Conservation (phyloP, 2,888 invertebrate genomes). For the Synergus japonicus region DNA sequence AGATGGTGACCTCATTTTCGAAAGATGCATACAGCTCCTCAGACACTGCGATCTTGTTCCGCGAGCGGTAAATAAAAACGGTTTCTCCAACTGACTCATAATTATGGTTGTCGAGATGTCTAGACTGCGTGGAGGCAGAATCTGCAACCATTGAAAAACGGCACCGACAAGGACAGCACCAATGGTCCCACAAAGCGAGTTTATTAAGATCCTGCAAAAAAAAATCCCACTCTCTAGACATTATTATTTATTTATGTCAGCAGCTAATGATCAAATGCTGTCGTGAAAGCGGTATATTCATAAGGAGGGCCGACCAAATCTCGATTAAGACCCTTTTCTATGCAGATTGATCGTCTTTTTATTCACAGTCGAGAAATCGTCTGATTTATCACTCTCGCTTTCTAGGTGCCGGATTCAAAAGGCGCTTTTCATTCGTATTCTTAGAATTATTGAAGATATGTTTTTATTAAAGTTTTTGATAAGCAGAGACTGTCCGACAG, state of each 20-base stretch:
- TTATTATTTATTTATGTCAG: constrained; percentile 26
- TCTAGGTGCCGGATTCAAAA: not conserved
- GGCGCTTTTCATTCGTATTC: not conserved
- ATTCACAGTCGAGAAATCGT: constrained; percentile 9
- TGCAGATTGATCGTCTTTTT: not conserved
- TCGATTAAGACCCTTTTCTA: not conserved
- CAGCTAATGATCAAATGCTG: constrained; percentile 14
- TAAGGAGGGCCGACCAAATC: constrained; percentile 1
- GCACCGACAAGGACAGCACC: constrained; percentile 1
- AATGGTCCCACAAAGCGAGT: constrained; percentile 3
- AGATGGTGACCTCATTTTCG: constrained; percentile 29
- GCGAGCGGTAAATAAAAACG: constrained; percentile 14
- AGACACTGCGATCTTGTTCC: constrained; percentile 32
- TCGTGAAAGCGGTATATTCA: constrained; percentile 26
- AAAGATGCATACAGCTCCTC: not conserved
- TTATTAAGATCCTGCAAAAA: constrained; percentile 26
- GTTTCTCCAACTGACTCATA: constrained; percentile 39
- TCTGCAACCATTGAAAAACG: constrained; percentile 19
- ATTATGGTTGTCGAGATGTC: constrained; percentile 39
- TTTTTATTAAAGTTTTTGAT: not conserved
- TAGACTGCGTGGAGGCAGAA: constrained; percentile 37
- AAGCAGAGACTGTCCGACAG: not conserved
- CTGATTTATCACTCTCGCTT: not conserved
- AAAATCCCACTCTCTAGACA: constrained; percentile 2
- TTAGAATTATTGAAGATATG: not conserved